phyloP scores from a whole-genome alignment of 2,888 invertebrate species.

The Anagyrus pseudococci region DNA sequence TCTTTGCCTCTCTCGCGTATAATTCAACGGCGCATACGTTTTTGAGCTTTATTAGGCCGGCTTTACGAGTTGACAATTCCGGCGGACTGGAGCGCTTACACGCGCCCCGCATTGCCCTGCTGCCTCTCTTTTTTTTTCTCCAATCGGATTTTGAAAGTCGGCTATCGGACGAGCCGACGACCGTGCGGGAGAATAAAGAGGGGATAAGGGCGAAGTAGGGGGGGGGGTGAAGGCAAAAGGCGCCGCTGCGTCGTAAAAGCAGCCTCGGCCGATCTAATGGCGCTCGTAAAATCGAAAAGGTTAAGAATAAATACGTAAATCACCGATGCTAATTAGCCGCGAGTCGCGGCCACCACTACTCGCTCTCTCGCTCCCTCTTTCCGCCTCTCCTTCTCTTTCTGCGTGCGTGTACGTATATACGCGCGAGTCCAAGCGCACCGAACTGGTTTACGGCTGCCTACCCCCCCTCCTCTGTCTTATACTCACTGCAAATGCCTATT shows the following conservation, averaged over 20 bases:
- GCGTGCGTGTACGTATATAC: constrained; percentile 26
- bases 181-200: constrained; percentile 5
- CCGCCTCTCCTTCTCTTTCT: constrained; percentile 26
- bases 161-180: constrained; percentile 20
- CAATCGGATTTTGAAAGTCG: constrained; percentile 38
- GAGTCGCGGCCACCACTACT: constrained; percentile 14
- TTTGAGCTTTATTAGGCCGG: constrained; percentile 30
- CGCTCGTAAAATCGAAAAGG: constrained; percentile 47
- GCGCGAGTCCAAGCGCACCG: neutral
- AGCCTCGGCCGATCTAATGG: constrained; percentile 45
- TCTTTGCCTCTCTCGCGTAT: too few relatives aligned
- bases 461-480: too few relatives aligned
- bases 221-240: constrained; percentile 36
- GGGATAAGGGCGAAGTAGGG: neutral
- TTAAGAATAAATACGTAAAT: constrained; percentile 49
- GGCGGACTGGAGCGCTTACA: constrained; percentile 1
- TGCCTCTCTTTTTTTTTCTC: constrained; percentile 17
- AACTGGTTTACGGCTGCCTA: too few relatives aligned
- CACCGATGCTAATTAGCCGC: constrained; percentile 48
- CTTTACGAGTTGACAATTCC: constrained; percentile 35
- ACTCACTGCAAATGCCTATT: too few relatives aligned
- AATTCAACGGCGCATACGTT: constrained; percentile 17
- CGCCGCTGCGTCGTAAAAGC: constrained; percentile 43
- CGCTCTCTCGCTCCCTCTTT: constrained; percentile 36
- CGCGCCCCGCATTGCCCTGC: constrained; percentile 11